phyloP scores from a whole-genome alignment of 1,140 invertebrate genomes.

The Drosophila parabipectinata region DNA sequence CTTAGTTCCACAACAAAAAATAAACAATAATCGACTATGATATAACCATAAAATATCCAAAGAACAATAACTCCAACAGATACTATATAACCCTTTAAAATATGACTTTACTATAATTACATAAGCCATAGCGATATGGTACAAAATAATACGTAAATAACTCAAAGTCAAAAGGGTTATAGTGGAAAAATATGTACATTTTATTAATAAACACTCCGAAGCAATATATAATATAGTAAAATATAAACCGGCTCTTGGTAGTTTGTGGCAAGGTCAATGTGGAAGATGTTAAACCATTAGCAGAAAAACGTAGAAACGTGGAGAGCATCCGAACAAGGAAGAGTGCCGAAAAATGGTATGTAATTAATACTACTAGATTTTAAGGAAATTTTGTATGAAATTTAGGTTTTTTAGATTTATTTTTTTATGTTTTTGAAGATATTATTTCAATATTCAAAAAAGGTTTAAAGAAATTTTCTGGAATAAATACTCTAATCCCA shows the following conservation, averaged over 20 bases:
- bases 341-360: constrained; percentile 45
- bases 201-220: constrained; percentile 56
- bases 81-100: constrained; percentile 22
- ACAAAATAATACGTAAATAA: constrained; percentile 31
- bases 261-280: constrained; percentile 31
- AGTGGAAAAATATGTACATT: constrained; percentile 17
- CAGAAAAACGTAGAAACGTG: background rate
- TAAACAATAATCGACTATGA: constrained; percentile 28
- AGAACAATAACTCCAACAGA: constrained; percentile 18
- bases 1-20: constrained; percentile 12
- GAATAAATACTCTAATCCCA: too few species aligned
- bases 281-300: constrained; percentile 28
- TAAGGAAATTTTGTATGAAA: too few species aligned
- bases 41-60: constrained; percentile 20
- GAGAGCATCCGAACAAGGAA: constrained; percentile 37
- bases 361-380: background rate
- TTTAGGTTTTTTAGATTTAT: too few species aligned
- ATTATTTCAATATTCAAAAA: too few species aligned
- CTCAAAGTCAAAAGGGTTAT: constrained; percentile 37
- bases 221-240: constrained; percentile 17
- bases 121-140: constrained; percentile 8
- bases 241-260: constrained; percentile 20
- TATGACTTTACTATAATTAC: background rate
- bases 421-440: too few species aligned
- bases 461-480: too few species aligned